Evolutionary conservation across 2,888 invertebrate genomes (phyloP).

Genomic region (Nephrotoma flavescens): DNA sequence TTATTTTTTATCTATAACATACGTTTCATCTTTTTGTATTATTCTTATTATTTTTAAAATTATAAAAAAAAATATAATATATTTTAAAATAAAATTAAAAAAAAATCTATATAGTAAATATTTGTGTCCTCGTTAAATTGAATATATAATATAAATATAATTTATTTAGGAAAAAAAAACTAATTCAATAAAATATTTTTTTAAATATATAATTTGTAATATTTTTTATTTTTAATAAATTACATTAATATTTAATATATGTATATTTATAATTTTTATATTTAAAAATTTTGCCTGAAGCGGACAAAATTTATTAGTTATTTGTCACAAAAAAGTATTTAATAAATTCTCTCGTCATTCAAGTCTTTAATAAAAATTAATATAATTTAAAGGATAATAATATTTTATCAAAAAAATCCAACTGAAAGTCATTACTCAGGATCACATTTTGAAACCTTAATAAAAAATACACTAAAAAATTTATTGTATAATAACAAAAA

Average conservation of each 20-base stretch:
- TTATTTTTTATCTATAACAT: background rate
- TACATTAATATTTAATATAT: background rate
- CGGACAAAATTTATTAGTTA: background rate
- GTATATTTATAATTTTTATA: background rate
- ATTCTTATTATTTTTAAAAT: background rate
- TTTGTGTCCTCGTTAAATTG: background rate
- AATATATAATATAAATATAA: background rate
- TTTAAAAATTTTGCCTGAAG: background rate
- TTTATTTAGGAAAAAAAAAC: background rate
- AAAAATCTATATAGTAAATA: background rate
- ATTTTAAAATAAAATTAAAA: background rate
- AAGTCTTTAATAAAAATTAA: background rate
- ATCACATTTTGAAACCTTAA: conserved; percentile 3
- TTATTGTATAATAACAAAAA: background rate
- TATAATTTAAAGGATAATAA: background rate
- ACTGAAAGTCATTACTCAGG: background rate
- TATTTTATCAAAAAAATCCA: background rate
- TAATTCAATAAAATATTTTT: background rate
- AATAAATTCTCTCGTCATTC: background rate
- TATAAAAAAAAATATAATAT: background rate
- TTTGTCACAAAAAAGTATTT: background rate
- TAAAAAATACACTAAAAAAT: background rate
- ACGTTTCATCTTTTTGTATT: background rate
- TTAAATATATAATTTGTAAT: background rate
- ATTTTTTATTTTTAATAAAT: background rate